Evolutionary conservation across 2,113 vertebrate genomes (phyloP), one percentile per base, ranked within the genome.

Genomic region (Sarotherodon lohbergeri): DNA sequence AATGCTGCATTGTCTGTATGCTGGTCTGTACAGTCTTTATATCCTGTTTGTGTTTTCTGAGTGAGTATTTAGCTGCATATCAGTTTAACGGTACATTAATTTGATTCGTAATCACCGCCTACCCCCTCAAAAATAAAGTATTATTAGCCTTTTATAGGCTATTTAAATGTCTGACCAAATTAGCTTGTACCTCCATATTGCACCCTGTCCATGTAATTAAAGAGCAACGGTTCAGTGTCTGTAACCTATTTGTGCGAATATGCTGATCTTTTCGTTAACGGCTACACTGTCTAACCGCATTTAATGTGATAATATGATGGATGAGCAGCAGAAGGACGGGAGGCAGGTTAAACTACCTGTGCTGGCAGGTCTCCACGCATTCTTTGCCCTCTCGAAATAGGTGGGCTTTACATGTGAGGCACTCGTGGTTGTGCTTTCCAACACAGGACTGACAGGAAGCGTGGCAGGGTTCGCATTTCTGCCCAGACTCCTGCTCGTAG

Each of bases 311-410:
- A 50, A 80, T 59, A 71, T 87, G 88, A 91, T 59, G 89, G 66
- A 84, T 84, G 79, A 86, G 24, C 16, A 2, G 73, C 46, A 73
- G 89, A 39, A 50, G 81, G 82, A 76, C 2, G n/a, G 68, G 4
- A 61, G 32, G 86, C 50, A 29, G 86, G 83, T 90, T 85, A 54
- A 61, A 90, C 94, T 97, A 99, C 98, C 98, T 97, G 56, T 92
- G 86, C 83, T 93, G 94, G 93, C 98, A 99, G 4, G 93, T 96
- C 16, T 96, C 95, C 88, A 98, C 93, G 7, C 98, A 99, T 92
- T 95, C 91, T 55, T 96, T 96, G 93, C 91, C 97, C 90, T 97
- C 96, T 85, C 96, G 96, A 83, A 97, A 97, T 82, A 96, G 97
- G 82, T 96, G 96, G 0, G 81, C 83, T 87, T 89, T 97, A 94